Conservation (phyloP, 2,113 vertebrate genomes). For the Gasterosteus nipponicus region DNA sequence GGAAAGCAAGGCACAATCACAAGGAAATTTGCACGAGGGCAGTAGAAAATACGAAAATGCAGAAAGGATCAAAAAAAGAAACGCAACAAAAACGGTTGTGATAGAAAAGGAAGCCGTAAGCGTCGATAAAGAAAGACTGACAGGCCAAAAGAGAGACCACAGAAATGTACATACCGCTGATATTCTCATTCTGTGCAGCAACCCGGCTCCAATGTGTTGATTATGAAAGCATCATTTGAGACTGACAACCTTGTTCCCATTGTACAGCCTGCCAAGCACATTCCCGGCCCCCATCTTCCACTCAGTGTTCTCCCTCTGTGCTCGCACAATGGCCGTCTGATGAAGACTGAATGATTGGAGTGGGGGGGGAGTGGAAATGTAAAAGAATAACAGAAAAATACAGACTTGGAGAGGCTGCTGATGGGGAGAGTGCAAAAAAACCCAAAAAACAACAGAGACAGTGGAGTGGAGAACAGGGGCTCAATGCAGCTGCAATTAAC, state of each 20-base stretch:
- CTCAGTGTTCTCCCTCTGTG: constrained; percentile 43
- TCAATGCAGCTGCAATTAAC: constrained; percentile 74
- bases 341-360: constrained; percentile 72
- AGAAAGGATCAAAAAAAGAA: constrained; percentile 18
- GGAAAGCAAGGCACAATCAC: constrained; percentile 24
- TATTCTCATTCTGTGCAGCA: constrained; percentile 68
- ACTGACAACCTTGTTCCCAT: constrained; percentile 70
- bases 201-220: constrained; percentile 64
- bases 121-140: constrained; percentile 58
- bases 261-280: constrained; percentile 66
- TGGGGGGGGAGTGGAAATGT: constrained; percentile 53
- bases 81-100: constrained; percentile 29
- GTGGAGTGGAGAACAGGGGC: constrained; percentile 48
- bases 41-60: constrained; percentile 32
- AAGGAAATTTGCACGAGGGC: constrained; percentile 45
- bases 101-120: constrained; percentile 26
- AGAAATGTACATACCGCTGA: constrained; percentile 48
- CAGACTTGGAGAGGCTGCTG: constrained; percentile 47
- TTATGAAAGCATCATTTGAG: constrained; percentile 76
- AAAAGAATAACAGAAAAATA: constrained; percentile 50
- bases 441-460: neutral
- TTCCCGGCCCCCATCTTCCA: constrained; percentile 52
- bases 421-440: constrained; percentile 35
- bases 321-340: constrained; percentile 75
- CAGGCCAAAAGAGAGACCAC: constrained; percentile 56